Evolutionary conservation across 2,113 vertebrate genomes (phyloP), one percentile per base, ranked within the genome.

Genomic region (Phycodurus eques): DNA sequence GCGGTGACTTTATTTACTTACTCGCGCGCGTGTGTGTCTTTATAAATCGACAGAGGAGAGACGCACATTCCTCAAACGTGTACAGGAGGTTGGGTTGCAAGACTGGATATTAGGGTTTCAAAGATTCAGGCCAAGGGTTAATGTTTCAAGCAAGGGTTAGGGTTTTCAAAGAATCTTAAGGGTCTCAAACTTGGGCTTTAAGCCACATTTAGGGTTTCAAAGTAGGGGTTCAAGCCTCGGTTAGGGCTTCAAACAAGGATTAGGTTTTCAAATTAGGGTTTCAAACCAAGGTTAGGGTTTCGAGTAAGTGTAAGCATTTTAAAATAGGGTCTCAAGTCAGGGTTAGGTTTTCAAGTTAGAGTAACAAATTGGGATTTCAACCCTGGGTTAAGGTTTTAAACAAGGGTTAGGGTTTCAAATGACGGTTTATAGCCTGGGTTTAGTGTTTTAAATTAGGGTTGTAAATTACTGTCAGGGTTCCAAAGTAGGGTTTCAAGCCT

Each of bases 11-110:
- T 94, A 94, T 98, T 95, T 95, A 95, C 96, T 96, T 15, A 31
- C 49, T 19, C 49, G 49, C 20, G 17, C 6, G 19, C 19, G 96
- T 94, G 92, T 93, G 95, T 93, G 92, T 97, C 95, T 98, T 98
- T 96, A 95, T 96, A 96, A 96, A 96, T 97, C 96, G 96, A 94
- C 82, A 90, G 35, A 39, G 92, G 94, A 94, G 92, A 92, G 93
- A 92, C 88, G 90, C 79, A 81, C 93, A 92, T 93, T 89, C 82
- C 94, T 94, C 93, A 87, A 90, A 90, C 80, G 83, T 81, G 71
- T 87, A 85, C 65, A 64, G 39, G 54, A 31, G 49, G 11, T 42
- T 69, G 75, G 73, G 69, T 27, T 27, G 27, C 27, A 27, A 27
- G 27, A 27, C 27, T 27, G 27, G 27, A 1, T 27, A 27, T 27